Conservation (phyloP, 2,888 invertebrate genomes). For the Andrena bucephala region DNA sequence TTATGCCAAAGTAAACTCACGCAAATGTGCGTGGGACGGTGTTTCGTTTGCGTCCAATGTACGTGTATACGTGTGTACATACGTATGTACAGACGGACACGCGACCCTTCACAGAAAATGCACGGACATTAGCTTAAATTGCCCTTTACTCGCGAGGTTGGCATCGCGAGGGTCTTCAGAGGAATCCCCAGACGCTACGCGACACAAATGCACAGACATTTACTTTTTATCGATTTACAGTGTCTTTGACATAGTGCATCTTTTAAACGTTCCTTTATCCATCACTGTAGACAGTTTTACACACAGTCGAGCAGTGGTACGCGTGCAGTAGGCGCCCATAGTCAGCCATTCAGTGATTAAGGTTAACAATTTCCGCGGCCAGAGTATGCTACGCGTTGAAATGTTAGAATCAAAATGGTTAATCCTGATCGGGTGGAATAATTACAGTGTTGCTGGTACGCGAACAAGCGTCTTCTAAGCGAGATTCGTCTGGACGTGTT, state of each 20-base stretch:
- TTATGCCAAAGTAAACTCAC: slow-evolving; percentile 54
- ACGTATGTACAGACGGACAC: background rate
- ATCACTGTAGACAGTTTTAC: too few relatives aligned
- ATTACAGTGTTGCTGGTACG: background rate
- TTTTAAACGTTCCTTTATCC: background rate
- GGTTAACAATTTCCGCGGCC: background rate
- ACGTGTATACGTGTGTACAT: background rate
- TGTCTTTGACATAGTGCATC: background rate
- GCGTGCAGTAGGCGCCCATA: background rate
- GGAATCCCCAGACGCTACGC: too few relatives aligned
- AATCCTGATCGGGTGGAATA: background rate
- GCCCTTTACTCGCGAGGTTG: too few relatives aligned
- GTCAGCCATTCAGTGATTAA: background rate
- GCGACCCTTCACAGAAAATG: background rate
- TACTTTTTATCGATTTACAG: background rate
- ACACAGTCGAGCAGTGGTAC: background rate
- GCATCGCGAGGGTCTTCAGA: too few relatives aligned
- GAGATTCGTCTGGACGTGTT: slow-evolving; percentile 12
- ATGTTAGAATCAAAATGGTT: background rate
- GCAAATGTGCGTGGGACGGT: slow-evolving; percentile 62
- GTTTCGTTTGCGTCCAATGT: slow-evolving; percentile 23
- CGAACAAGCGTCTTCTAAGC: slow-evolving; percentile 11
- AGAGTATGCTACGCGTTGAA: background rate
- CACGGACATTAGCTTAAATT: background rate
- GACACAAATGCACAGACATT: too few relatives aligned